phyloP scores from a whole-genome alignment of 1,140 invertebrate genomes.

The Zaprionus ghesquierei region DNA sequence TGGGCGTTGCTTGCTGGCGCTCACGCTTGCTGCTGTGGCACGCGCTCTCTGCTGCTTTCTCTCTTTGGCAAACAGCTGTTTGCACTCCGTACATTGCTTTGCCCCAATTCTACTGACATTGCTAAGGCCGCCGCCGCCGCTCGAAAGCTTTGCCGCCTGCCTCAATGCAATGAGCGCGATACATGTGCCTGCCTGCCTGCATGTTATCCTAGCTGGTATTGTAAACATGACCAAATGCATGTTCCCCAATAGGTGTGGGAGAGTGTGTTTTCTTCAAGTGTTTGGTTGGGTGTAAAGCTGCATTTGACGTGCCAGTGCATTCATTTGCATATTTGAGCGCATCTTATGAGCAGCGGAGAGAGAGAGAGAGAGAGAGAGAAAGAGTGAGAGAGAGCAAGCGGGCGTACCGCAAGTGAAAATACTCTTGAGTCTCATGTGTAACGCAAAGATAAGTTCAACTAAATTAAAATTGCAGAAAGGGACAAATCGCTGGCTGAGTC shows the following conservation, averaged over 20 bases:
- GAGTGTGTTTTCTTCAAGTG: background rate
- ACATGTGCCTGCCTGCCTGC: conserved; percentile 25
- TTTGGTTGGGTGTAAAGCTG: conserved; percentile 60
- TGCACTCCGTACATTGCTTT: conserved; percentile 35
- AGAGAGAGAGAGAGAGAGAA: background rate
- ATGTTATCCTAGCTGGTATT: conserved; percentile 78
- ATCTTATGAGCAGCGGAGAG: conserved; percentile 31
- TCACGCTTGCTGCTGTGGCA: conserved; percentile 1
- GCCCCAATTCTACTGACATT: conserved; percentile 65
- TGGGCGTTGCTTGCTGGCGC: conserved; percentile 43
- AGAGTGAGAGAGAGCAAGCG: background rate
- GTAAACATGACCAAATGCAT: conserved; percentile 79
- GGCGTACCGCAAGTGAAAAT: conserved; percentile 5
- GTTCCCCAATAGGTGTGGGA: conserved; percentile 57
- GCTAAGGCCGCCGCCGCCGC: conserved; percentile 43
- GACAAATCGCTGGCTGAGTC: conserved; percentile 56
- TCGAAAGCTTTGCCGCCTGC: conserved; percentile 29
- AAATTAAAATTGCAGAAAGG: conserved; percentile 74
- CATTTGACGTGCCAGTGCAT: conserved; percentile 67
- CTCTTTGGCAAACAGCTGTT: conserved; percentile 61
- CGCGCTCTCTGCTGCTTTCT: conserved; percentile 26
- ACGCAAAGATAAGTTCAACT: conserved; percentile 74
- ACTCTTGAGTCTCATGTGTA: conserved; percentile 65
- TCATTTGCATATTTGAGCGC: conserved; percentile 77
- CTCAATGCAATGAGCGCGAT: conserved; percentile 36